A percentile compares a stretch with the other conserved stretches of the same genome.
Evolutionary conservation across 2,888 invertebrate genomes (phyloP).

Genomic region (Beris morrisii): DNA sequence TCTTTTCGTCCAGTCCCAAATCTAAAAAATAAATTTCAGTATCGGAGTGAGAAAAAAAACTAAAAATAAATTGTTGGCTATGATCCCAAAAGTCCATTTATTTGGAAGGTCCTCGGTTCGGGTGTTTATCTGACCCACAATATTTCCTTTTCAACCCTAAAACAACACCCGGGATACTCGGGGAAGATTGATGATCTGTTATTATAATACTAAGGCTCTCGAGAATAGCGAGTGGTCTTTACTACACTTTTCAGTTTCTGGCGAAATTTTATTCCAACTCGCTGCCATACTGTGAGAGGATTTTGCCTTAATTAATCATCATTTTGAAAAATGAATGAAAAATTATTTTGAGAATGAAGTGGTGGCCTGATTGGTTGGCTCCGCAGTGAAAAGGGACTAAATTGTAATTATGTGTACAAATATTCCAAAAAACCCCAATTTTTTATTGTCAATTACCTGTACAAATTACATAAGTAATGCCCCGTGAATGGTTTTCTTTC

Average conservation of each 20-base stretch:
- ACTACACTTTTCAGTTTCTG: slow-evolving; percentile 20
- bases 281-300: no score
- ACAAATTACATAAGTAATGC: no score
- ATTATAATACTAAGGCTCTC: slow-evolving; percentile 14
- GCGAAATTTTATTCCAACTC: no score
- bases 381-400: no score
- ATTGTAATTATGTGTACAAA: no score
- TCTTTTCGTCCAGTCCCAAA: neutral
- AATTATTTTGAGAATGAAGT: no score
- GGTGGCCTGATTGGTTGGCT: no score
- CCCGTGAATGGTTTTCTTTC: no score
- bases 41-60: neutral
- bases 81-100: slow-evolving; percentile 19
- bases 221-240: neutral
- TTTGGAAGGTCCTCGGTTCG: slow-evolving; percentile 16
- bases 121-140: slow-evolving; percentile 23
- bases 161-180: slow-evolving; percentile 11
- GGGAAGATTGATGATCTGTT: slow-evolving; percentile 26
- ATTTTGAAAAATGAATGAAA: no score
- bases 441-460: no score
- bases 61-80: slow-evolving; percentile 20
- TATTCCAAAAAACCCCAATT: no score
- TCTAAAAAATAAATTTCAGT: slow-evolving; percentile 1
- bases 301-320: no score
- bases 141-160: slow-evolving; percentile 26